Base-by-base conservation (phyloP, 2,113 vertebrate genomes). In the Xiphophorus couchianus region DNA sequence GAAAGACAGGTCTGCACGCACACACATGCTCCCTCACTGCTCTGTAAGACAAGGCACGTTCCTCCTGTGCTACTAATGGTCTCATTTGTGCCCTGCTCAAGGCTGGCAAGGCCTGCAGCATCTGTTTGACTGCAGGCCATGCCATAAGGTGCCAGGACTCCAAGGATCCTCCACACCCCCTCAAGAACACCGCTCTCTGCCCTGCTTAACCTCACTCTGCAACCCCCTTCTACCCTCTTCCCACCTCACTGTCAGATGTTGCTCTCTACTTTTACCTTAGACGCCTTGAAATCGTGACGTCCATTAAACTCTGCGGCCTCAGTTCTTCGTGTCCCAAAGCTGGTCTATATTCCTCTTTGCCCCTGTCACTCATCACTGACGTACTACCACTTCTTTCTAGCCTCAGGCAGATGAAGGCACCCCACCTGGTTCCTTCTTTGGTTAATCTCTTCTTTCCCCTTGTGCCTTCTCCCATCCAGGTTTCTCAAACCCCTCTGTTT, bases 181-280 rank as follows among this genome's bases (percentile, higher is more conserved):
- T 84, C 81, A 92, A 94, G 94, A 93, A 87, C 81, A 72, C 64
- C 42, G 91, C 69, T 68, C 94, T 92, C 90, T 93, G 95, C 95
- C 94, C 94, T 90, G 88, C 94, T 25, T 92, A 93, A 94, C 95
- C 94, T 93, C 93, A 95, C 95, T 95, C 96, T 91, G 94, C 94
- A 94, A 92, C 91, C 89, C 88, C 35, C 51, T 93, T 95, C 94
- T 93, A 90, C 89, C 86, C 54, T 48, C 94, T 62, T 95, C 94
- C 94, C 94, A 93, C 89, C 88, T 93, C 76, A 44, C 66, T 37
- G 75, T 84, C 79, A 81, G 75, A 83, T 51, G 63, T 11, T 51
- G 61, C 76, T 66, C 72, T 51, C 48, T 58, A 61, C 22, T 3
- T 51, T 17, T 61, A 71, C 60, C 62, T 62, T 8, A 75, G 61